Evolutionary conservation across 2,797 vertebrate genomes (phyloP).

Genomic region (Coracias cyanogaster): DNA sequence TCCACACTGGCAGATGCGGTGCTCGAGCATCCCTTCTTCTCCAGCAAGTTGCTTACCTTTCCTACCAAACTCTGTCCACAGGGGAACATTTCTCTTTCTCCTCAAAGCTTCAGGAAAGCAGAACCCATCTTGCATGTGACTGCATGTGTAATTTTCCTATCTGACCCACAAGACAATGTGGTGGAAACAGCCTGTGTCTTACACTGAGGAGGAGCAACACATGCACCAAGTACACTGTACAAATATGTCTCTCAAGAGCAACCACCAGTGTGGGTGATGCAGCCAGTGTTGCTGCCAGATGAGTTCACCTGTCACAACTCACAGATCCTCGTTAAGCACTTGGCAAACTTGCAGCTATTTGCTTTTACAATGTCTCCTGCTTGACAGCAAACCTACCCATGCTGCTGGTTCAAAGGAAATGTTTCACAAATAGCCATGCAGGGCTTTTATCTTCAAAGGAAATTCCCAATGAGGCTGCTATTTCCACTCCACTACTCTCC

Average conservation of each 20-base stretch:
- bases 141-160: background rate
- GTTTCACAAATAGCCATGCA: background rate
- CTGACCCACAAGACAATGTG: background rate
- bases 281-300: background rate
- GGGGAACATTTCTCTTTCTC: background rate
- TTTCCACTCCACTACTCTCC: background rate
- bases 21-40: background rate
- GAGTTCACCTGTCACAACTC: background rate
- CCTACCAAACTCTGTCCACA: background rate
- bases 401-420: background rate
- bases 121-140: fast-evolving
- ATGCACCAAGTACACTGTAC: fast-evolving
- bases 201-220: background rate
- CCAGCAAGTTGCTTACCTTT: background rate
- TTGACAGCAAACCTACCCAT: background rate
- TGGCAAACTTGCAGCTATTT: background rate
- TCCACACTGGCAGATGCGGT: background rate
- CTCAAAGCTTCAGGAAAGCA: background rate
- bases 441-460: background rate
- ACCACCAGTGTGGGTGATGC: fast-evolving
- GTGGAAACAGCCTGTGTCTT: fast-evolving
- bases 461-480: background rate
- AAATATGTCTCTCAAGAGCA: background rate
- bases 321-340: background rate
- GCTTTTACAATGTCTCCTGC: background rate